These are phyloP conservation scores for Galaxea fascicularis DNA, from an alignment of 92 coral and sea anemone species.

Conservation along the genomic window DNA sequence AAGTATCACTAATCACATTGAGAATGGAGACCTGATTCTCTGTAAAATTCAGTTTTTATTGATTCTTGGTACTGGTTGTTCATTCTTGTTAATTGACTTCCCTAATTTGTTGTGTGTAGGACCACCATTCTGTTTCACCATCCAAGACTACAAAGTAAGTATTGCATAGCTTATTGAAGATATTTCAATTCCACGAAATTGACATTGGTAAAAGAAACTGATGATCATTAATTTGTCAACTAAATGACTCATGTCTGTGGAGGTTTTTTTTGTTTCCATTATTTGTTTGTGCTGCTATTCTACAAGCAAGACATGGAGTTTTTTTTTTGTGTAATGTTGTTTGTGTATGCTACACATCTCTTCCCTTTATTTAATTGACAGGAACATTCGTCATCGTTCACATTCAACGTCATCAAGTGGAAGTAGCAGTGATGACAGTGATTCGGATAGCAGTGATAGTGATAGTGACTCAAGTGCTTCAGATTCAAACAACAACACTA, in stretches of 20 bases:
- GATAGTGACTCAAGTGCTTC: constrained; percentile 83
- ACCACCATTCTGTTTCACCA: constrained; percentile 13
- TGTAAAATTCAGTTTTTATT: too few species aligned
- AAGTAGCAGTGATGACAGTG: constrained; percentile 93
- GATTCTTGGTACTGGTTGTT: too few species aligned
- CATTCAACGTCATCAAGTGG: constrained; percentile 78
- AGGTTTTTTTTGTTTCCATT: too few species aligned
- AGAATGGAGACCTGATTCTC: too few species aligned
- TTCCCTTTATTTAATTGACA: neutral
- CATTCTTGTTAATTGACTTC: neutral
- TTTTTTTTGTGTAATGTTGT: neutral
- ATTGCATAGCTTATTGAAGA: neutral
- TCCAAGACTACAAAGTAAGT: constrained; percentile 35
- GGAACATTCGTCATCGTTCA: constrained; percentile 52
- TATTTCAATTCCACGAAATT: neutral
- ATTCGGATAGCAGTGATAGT: constrained; percentile 87
- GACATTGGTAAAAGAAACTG: too few species aligned
- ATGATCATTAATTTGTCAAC: too few species aligned
- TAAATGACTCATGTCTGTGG: too few species aligned
- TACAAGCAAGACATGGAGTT: neutral
- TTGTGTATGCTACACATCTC: neutral
- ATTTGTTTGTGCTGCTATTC: too few species aligned
- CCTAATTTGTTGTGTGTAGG: neutral
- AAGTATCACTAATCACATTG: too few species aligned
- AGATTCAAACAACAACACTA: constrained; percentile 44